Conservation (phyloP, 2,888 invertebrate species). For the Andrena hattorfiana region DNA sequence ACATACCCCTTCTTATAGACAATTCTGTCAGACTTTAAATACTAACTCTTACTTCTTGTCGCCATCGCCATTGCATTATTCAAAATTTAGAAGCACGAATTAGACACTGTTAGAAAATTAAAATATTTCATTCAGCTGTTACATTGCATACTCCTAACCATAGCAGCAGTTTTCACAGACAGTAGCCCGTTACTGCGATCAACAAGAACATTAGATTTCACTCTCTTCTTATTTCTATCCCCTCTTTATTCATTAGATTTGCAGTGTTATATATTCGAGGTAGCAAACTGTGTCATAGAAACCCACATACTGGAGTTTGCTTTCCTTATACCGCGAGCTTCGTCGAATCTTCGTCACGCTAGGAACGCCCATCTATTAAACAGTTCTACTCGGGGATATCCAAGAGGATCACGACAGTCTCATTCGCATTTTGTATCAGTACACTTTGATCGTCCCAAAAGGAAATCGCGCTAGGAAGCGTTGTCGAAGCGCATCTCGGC, state of each 20-base stretch:
- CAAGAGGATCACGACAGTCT: background rate
- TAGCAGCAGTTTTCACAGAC: background rate
- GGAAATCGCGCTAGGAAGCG: background rate
- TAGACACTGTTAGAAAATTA: background rate
- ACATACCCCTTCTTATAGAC: background rate
- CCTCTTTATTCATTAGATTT: background rate
- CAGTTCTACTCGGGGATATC: background rate
- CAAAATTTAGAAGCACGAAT: background rate
- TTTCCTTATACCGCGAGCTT: background rate
- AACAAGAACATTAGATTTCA: background rate
- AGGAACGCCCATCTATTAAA: background rate
- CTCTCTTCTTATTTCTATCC: background rate
- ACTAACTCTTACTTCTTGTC: slow-evolving; percentile 1
- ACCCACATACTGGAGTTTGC: background rate
- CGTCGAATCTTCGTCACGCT: background rate
- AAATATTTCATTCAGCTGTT: background rate
- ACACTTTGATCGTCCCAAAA: background rate
- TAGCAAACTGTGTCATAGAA: background rate
- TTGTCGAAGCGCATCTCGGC: background rate
- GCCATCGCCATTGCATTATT: background rate
- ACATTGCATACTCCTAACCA: too few relatives aligned
- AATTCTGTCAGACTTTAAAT: background rate
- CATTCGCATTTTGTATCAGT: background rate
- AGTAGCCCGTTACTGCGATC: too few relatives aligned
- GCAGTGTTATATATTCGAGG: background rate